These are phyloP conservation scores for Epistrophella euchroma DNA, from an alignment of 2,888 invertebrate species.

Conservation along the genomic window DNA sequence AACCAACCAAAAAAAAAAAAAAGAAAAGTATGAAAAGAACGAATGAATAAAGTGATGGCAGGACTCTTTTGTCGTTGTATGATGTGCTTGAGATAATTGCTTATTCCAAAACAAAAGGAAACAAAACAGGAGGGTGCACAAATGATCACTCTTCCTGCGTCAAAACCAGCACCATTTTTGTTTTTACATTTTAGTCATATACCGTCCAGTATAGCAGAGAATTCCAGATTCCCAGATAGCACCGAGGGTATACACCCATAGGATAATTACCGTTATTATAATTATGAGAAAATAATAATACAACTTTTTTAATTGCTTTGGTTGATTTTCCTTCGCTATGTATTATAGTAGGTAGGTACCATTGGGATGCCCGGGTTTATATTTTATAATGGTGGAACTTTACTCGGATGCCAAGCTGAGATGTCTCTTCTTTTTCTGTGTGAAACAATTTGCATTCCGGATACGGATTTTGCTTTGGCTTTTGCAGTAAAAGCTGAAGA, in stretches of 20 bases:
- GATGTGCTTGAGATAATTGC: conserved; percentile 32
- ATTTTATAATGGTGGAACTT: conserved; percentile 13
- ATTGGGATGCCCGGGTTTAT: conserved; percentile 25
- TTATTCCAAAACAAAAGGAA: conserved; percentile 52
- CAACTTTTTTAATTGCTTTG: conserved; percentile 69
- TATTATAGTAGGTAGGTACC: neutral
- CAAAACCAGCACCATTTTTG: conserved; percentile 33
- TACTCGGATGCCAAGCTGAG: neutral
- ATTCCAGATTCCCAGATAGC: conserved; percentile 12
- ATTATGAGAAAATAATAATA: conserved; percentile 70
- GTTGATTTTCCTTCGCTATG: conserved; percentile 21
- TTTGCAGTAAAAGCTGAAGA: conserved; percentile 24
- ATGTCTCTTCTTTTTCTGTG: neutral
- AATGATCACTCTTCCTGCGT: conserved; percentile 54
- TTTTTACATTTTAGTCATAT: conserved; percentile 3
- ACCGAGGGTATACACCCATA: conserved; percentile 5
- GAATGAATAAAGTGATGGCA: conserved; percentile 44
- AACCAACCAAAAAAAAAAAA: neutral
- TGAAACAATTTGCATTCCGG: conserved; percentile 41
- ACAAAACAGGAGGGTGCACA: conserved; percentile 23
- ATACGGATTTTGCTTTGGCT: conserved; percentile 29
- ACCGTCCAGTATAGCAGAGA: neutral
- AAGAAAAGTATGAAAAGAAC: conserved; percentile 43
- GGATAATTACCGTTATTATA: conserved; percentile 65
- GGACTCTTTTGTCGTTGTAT: conserved; percentile 18